A percentile compares a stretch with the other conserved stretches of the same genome.
Conservation (phyloP, 2,888 invertebrate genomes). For the Platynereis dumerilii region DNA sequence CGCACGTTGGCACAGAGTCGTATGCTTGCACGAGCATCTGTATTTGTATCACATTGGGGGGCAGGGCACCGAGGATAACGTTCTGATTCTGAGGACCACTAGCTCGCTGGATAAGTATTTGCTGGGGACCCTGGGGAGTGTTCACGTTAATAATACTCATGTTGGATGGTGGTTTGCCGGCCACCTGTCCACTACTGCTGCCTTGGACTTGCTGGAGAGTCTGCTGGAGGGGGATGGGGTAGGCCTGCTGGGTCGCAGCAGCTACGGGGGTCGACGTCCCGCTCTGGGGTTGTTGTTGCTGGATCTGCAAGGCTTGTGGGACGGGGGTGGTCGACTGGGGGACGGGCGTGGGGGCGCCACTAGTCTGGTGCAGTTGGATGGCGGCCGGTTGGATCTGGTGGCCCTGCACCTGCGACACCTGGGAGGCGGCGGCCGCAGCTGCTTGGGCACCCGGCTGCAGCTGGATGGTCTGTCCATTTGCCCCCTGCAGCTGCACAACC, state of each 20-base stretch:
- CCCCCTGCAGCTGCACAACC: conserved; percentile 3
- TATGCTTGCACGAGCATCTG: no score
- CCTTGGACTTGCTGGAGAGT: neutral
- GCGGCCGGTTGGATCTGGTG: conserved; percentile 3
- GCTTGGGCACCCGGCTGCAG: no score
- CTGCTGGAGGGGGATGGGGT: no score
- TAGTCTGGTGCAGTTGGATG: no score
- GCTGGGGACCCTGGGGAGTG: conserved; percentile 40
- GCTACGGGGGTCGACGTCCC: neutral
- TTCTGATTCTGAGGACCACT: conserved; percentile 25
- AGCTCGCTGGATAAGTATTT: conserved; percentile 47
- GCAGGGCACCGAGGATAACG: conserved; percentile 20
- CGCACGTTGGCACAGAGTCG: no score
- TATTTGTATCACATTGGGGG: conserved; percentile 20
- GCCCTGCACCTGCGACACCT: neutral
- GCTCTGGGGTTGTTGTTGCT: no score
- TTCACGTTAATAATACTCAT: conserved; percentile 13
- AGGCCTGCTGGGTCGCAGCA: neutral
- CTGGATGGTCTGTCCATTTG: neutral
- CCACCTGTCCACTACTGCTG: neutral
- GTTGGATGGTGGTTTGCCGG: conserved; percentile 5
- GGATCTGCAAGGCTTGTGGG: no score
- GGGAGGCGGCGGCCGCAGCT: neutral
- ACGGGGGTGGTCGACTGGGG: neutral
- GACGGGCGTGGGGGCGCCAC: neutral